phyloP scores from a whole-genome alignment of 2,888 invertebrate genomes.

The Thumatha senex region DNA sequence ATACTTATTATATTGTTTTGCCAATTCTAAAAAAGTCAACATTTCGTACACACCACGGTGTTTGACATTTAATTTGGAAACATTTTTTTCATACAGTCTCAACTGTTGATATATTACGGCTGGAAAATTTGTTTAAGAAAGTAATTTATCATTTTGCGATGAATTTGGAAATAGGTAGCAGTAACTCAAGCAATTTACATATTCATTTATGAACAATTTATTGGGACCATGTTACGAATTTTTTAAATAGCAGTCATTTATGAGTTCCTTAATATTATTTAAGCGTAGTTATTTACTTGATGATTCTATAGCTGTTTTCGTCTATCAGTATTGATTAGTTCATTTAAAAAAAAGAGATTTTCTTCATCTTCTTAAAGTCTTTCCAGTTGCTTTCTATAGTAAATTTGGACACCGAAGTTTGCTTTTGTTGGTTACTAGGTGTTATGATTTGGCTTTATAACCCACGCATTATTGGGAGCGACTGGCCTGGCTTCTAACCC shows the following conservation, averaged over 20 bases:
- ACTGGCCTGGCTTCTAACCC: no score
- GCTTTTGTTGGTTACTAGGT: no score
- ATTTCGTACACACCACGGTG: slow-evolving; percentile 9
- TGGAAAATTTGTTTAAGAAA: slow-evolving; percentile 26
- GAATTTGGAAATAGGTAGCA: slow-evolving; percentile 27
- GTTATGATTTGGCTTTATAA: no score
- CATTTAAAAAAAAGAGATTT: slow-evolving; percentile 39
- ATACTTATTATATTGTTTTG: slow-evolving; percentile 27
- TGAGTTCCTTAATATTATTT: slow-evolving; percentile 61
- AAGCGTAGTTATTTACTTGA: slow-evolving; percentile 76
- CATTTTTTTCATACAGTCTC: slow-evolving; percentile 18
- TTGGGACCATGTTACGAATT: slow-evolving; percentile 39
- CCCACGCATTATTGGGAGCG: no score
- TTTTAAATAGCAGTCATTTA: slow-evolving; percentile 38
- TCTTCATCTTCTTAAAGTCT: no score
- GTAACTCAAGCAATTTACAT: slow-evolving; percentile 29
- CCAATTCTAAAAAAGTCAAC: slow-evolving; percentile 8
- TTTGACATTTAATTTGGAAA: slow-evolving; percentile 21
- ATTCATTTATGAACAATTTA: slow-evolving; percentile 37
- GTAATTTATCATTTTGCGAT: slow-evolving; percentile 39
- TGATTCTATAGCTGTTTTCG: slow-evolving; percentile 78
- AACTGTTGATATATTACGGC: slow-evolving; percentile 1
- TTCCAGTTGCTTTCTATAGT: no score
- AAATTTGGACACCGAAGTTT: no score
- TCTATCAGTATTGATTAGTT: slow-evolving; percentile 73